Conservation (phyloP, 2,888 invertebrate genomes). For the Druceiella hillmani region DNA sequence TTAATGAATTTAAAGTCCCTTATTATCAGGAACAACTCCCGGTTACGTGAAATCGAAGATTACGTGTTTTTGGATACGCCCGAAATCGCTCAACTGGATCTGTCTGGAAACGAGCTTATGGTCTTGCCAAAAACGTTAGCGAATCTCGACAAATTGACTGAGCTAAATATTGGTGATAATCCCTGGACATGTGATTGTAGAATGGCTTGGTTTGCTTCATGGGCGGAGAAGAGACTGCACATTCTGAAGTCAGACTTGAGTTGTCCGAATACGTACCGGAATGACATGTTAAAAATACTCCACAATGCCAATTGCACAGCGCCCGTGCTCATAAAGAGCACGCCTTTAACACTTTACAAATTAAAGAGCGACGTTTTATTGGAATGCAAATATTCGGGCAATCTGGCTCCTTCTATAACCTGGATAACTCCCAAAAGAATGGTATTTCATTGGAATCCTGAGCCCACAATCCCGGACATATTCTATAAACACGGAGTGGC, state of each 20-base stretch:
- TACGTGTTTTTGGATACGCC: conserved; percentile 59
- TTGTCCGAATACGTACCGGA: conserved; percentile 60
- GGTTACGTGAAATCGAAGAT: conserved; percentile 56
- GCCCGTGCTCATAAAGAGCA: conserved; percentile 55
- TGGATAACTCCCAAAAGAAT: conserved; percentile 78
- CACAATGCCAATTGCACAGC: conserved; percentile 66
- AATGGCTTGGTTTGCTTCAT: conserved; percentile 66
- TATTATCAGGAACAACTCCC: conserved; percentile 56
- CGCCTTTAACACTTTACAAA: conserved; percentile 58
- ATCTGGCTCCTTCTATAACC: conserved; percentile 73
- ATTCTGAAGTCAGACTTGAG: conserved; percentile 56
- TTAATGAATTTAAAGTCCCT: conserved; percentile 54
- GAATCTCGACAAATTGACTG: conserved; percentile 55
- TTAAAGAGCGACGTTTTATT: conserved; percentile 64
- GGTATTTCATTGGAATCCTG: conserved; percentile 74
- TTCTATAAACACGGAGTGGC: conserved; percentile 61
- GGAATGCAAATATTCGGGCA: conserved; percentile 71
- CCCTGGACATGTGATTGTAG: conserved; percentile 84
- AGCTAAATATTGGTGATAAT: conserved; percentile 66
- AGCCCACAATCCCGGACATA: conserved; percentile 58
- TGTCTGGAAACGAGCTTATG: conserved; percentile 65
- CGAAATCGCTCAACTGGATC: conserved; percentile 57
- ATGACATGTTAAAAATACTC: conserved; percentile 65
- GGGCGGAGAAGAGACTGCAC: conserved; percentile 48
- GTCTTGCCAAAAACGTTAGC: conserved; percentile 66